Evolutionary conservation across 1,140 invertebrate species (phyloP).

Genomic region (Brachionus rubens): DNA sequence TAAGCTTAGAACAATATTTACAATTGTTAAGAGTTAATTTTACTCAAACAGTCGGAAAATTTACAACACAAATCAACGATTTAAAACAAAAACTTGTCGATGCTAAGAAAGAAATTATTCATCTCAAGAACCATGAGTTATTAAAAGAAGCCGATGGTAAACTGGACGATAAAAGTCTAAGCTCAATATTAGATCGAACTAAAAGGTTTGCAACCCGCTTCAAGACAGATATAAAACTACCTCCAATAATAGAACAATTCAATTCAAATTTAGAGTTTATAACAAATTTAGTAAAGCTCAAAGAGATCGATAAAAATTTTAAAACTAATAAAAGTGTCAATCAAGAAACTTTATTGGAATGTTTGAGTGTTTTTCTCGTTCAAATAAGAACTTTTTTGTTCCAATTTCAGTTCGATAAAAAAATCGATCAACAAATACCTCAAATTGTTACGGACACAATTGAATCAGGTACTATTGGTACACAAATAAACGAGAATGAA

Average conservation of each 20-base stretch:
- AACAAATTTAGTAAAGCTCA: slow-evolving; percentile 19
- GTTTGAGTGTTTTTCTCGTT: background rate
- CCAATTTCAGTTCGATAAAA: background rate
- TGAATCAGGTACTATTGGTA: background rate
- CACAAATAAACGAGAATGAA: background rate
- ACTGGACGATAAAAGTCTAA: background rate
- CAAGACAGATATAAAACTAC: too few relatives aligned
- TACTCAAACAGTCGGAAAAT: background rate
- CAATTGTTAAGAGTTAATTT: slow-evolving; percentile 18
- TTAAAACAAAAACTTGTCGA: background rate
- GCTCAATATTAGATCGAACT: too few relatives aligned
- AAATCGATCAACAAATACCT: background rate
- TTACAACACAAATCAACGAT: background rate
- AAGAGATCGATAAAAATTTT: slow-evolving; percentile 28
- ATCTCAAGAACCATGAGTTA: background rate
- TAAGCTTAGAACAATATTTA: slow-evolving; percentile 27
- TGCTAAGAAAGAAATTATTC: slow-evolving; percentile 34
- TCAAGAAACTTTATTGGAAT: slow-evolving; percentile 1
- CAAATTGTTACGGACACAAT: slow-evolving; percentile 5
- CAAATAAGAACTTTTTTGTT: slow-evolving; percentile 16
- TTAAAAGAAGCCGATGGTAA: background rate
- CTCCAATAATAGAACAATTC: background rate
- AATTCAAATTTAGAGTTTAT: slow-evolving; percentile 42
- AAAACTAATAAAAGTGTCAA: background rate
- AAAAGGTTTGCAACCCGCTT: too few relatives aligned